phyloP scores from a whole-genome alignment of 2,888 invertebrate genomes.

The Emesis castigata region DNA sequence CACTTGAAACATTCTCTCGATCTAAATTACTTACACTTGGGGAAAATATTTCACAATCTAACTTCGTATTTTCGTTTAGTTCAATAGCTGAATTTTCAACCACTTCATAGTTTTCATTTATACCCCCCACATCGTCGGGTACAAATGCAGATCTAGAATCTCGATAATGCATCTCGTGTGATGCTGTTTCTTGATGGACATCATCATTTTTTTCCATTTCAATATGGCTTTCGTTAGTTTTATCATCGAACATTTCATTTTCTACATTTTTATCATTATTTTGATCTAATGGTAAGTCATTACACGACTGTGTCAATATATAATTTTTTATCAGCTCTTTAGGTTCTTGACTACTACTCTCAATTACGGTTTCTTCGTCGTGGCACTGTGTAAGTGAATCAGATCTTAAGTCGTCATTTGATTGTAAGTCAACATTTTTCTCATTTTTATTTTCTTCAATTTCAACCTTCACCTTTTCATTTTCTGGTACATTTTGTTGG shows the following conservation, averaged over 20 bases:
- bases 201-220: constrained; percentile 15
- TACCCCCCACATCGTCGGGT: not conserved
- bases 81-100: not conserved
- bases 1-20: constrained; percentile 21
- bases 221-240: constrained; percentile 14
- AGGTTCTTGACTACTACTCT: not conserved
- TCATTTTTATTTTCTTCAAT: not conserved
- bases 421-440: not conserved
- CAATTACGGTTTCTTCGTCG: not conserved
- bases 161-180: not conserved
- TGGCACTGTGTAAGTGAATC: not conserved
- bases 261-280: not conserved
- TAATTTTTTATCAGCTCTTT: not conserved
- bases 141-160: not conserved
- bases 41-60: not conserved
- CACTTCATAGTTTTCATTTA: constrained; percentile 4
- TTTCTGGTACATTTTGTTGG: constrained; percentile 1
- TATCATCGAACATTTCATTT: not conserved
- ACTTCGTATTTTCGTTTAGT: not conserved
- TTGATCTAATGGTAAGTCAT: not conserved
- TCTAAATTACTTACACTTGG: not conserved
- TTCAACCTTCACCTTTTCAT: not conserved
- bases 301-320: not conserved
- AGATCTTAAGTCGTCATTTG: not conserved
- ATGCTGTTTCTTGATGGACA: not conserved